Base-by-base conservation (phyloP, 1,140 invertebrate genomes). In the Musca vetustissima region DNA sequence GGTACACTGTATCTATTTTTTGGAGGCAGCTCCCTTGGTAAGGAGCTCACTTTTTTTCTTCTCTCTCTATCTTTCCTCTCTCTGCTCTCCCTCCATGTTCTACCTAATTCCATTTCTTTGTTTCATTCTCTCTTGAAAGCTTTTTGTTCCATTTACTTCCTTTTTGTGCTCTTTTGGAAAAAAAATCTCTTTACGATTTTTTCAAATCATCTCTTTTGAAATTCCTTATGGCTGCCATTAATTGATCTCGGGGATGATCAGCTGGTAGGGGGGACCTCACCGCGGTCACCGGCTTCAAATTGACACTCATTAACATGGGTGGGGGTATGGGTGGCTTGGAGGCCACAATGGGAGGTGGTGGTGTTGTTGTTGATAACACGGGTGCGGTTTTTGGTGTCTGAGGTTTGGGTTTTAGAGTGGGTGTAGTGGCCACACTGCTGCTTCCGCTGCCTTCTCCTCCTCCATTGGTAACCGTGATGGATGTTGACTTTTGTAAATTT, bases 161-260 rank as follows among this genome's bases (percentile, higher is more conserved):
- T n/a, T n/a, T n/a, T n/a, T n/a, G n/a, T n/a, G n/a, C n/a, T n/a
- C n/a, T n/a, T n/a, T n/a, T 28, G 28, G 28, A 28, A n/a, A n/a
- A n/a, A n/a, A n/a, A n/a, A n/a, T n/a, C n/a, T 28, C 8, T 17
- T 43, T 61, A 61, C 21, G 57, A n/a, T 19, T 61, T 61, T 36
- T 79, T 79, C 13, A 82, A 72, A 64, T 78, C 71, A 2, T 81
- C 75, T 4, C 75, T 75, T 59, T 83, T 83, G 8, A 92, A 92
- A 74, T 86, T 88, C 70, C 90, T 83, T 70, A 93, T 93, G 9
- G 90, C 89, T n/a, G 88, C 85, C 73, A 93, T 78, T 8, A 93
- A 79, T 72, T 88, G 84, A 68, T 90, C 87, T 49, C 91, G 84
- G 1, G 88, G 85, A 77, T 92, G 89, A 19, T 7, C 74, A 55